Conservation (phyloP, 1,140 invertebrate species). For the Metopolophium dirhodum region DNA sequence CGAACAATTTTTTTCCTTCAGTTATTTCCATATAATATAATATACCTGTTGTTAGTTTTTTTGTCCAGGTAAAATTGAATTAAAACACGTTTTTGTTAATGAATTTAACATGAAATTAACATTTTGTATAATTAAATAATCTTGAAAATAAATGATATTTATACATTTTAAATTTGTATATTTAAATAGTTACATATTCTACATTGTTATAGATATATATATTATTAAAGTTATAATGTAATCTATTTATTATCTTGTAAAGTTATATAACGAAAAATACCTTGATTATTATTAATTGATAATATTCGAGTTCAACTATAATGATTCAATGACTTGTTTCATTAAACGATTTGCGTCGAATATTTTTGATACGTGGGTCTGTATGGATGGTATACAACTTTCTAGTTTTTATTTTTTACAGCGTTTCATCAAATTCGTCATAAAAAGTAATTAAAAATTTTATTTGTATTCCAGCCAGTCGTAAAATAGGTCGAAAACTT, state of each 20-base stretch:
- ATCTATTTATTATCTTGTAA: conserved; percentile 5
- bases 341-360: neutral
- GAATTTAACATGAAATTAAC: neutral
- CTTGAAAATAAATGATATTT: neutral
- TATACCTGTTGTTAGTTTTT: neutral
- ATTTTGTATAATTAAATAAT: neutral
- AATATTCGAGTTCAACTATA: neutral
- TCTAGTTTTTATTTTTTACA: neutral
- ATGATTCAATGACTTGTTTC: neutral
- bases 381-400: neutral
- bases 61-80: neutral
- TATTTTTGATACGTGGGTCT: neutral
- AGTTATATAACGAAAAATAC: conserved; percentile 5
- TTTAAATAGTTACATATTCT: neutral
- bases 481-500: conserved; percentile 37
- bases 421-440: neutral
- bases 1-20: neutral
- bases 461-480: conserved; percentile 36
- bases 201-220: neutral
- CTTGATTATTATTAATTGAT: neutral
- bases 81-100: neutral
- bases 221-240: neutral
- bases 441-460: conserved; percentile 13
- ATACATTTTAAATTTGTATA: no score
- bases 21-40: neutral